Percentiles rank a stretch among this genome's conserved stretches.
These are phyloP conservation scores for Drosophila kurseongensis DNA, from an alignment of 1,140 invertebrate species.

Conservation along the genomic window DNA sequence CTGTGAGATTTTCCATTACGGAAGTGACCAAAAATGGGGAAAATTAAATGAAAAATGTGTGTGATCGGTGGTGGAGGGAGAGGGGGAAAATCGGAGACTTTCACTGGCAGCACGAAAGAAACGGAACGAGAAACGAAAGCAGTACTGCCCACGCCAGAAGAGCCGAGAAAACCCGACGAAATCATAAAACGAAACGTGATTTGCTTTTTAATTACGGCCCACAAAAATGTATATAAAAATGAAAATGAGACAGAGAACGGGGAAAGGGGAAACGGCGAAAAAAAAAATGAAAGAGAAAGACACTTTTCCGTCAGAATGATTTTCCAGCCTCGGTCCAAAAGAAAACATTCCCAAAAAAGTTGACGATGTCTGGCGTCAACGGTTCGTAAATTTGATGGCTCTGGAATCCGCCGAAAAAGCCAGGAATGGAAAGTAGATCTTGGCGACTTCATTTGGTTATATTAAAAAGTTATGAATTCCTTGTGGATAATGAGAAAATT, in stretches of 20 bases:
- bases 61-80: slow-evolving; percentile 17
- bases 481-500: background rate
- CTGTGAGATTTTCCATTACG: slow-evolving; percentile 64
- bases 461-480: background rate
- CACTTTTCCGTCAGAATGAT: slow-evolving; percentile 38
- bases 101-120: slow-evolving; percentile 54
- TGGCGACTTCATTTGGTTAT: slow-evolving; percentile 7
- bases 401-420: background rate
- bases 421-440: background rate
- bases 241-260: background rate
- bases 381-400: slow-evolving; percentile 40
- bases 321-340: slow-evolving; percentile 21
- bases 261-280: slow-evolving; percentile 1
- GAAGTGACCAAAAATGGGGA: slow-evolving; percentile 28
- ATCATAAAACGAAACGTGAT: slow-evolving; percentile 76
- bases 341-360: background rate
- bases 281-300: slow-evolving; percentile 12
- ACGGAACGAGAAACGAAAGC: slow-evolving; percentile 57
- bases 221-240: slow-evolving; percentile 23
- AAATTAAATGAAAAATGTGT: slow-evolving; percentile 45
- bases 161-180: slow-evolving; percentile 33
- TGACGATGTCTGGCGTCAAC: slow-evolving; percentile 34
- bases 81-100: slow-evolving; percentile 43
- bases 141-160: slow-evolving; percentile 52
- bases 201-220: slow-evolving; percentile 73